Evolutionary conservation across 2,888 invertebrate genomes (phyloP).

Genomic region (Digitonthophagus gazella): DNA sequence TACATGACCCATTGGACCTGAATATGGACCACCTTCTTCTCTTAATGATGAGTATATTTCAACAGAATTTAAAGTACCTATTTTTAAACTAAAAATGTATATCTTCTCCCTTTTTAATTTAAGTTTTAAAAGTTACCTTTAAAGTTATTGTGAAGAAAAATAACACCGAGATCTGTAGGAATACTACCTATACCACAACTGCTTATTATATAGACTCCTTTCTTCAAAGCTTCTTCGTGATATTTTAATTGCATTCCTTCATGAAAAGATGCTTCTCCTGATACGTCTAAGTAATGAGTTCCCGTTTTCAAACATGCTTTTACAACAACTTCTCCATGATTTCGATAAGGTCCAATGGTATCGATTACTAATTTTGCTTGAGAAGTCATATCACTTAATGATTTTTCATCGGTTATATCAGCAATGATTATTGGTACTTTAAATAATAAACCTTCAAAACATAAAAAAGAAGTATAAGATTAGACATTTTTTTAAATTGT

Average conservation of each 20-base stretch:
- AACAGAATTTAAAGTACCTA: slow-evolving; percentile 73
- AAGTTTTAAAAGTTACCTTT: slow-evolving; percentile 55
- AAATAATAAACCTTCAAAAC: neutral
- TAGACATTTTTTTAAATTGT: too few species aligned
- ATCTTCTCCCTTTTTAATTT: too few species aligned
- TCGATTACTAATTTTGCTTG: slow-evolving; percentile 80
- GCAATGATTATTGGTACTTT: slow-evolving; percentile 63
- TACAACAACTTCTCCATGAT: slow-evolving; percentile 87
- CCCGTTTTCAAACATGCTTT: slow-evolving; percentile 75
- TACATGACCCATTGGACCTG: slow-evolving; percentile 64
- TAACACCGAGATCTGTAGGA: slow-evolving; percentile 82
- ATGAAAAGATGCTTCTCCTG: slow-evolving; percentile 77
- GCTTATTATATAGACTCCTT: slow-evolving; percentile 80
- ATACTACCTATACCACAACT: slow-evolving; percentile 94
- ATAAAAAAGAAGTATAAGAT: too few species aligned
- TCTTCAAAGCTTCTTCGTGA: slow-evolving; percentile 68
- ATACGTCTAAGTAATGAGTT: slow-evolving; percentile 88
- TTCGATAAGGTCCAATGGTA: slow-evolving; percentile 87
- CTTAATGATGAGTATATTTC: slow-evolving; percentile 63
- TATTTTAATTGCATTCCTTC: slow-evolving; percentile 68
- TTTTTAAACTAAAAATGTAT: slow-evolving; percentile 58
- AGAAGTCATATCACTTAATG: slow-evolving; percentile 76
- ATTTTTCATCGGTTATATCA: slow-evolving; percentile 71
- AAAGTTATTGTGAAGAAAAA: slow-evolving; percentile 76
- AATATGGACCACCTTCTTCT: slow-evolving; percentile 39